Evolutionary conservation across 2,888 invertebrate species (phyloP).

Genomic region (Eilema sororculum): DNA sequence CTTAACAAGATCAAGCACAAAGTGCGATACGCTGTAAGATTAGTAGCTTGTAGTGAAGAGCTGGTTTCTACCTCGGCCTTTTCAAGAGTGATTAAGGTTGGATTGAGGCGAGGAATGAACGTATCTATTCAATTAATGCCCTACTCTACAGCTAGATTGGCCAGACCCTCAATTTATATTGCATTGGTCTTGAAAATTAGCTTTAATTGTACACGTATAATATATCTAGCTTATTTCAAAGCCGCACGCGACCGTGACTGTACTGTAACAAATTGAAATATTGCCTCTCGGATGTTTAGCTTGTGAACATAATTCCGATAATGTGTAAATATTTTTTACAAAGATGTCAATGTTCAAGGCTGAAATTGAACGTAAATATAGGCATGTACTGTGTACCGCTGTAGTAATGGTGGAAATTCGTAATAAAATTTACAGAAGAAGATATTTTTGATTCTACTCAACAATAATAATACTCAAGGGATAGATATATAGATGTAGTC

Average conservation of each 20-base stretch:
- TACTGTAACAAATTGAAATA: slow-evolving; percentile 68
- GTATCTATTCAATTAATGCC: slow-evolving; percentile 85
- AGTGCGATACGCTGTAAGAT: slow-evolving; percentile 81
- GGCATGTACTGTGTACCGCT: background rate
- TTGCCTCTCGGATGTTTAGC: slow-evolving; percentile 56
- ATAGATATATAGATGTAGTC: no score
- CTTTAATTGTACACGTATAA: slow-evolving; percentile 71
- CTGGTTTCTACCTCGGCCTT: slow-evolving; percentile 74
- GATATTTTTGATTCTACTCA: background rate
- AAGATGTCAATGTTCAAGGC: slow-evolving; percentile 10
- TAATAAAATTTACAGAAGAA: background rate
- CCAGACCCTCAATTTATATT: slow-evolving; percentile 76
- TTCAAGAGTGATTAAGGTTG: slow-evolving; percentile 83
- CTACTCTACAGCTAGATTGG: slow-evolving; percentile 71
- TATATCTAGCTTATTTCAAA: slow-evolving; percentile 55
- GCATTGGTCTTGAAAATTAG: slow-evolving; percentile 75
- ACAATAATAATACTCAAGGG: no score
- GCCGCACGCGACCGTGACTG: slow-evolving; percentile 60
- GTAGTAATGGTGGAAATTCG: background rate
- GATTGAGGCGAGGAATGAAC: slow-evolving; percentile 81
- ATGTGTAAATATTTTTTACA: slow-evolving; percentile 22
- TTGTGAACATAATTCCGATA: slow-evolving; percentile 32
- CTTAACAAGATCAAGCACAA: slow-evolving; percentile 71
- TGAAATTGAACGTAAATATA: slow-evolving; percentile 9
- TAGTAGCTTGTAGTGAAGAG: slow-evolving; percentile 71